Evolutionary conservation across 1,140 invertebrate genomes (phyloP).

Genomic region (Tetramorium parvispinum): DNA sequence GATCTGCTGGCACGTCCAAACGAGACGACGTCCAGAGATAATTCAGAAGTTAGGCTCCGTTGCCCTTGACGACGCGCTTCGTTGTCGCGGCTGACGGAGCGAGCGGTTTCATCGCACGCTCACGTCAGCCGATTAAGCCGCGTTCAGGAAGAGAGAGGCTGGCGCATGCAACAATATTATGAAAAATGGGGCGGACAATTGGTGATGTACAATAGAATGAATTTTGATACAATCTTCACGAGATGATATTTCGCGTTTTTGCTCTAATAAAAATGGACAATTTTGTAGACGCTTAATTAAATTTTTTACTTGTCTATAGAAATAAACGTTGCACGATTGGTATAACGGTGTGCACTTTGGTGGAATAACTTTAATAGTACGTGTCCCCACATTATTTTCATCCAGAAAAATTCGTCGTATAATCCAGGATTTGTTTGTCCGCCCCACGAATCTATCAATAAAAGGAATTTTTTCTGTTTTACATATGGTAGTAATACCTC

Average conservation of each 20-base stretch:
- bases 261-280: constrained; percentile 31
- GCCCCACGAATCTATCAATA: constrained; percentile 62
- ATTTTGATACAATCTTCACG: constrained; percentile 60
- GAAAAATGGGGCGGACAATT: constrained; percentile 39
- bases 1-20: too few relatives aligned
- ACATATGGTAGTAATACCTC: constrained; percentile 57
- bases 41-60: too few relatives aligned
- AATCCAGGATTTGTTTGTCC: constrained; percentile 9
- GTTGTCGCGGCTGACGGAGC: too few relatives aligned
- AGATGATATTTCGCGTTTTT: constrained; percentile 33
- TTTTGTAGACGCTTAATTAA: constrained; percentile 64
- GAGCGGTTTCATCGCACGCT: too few relatives aligned
- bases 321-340: constrained; percentile 72
- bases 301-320: constrained; percentile 72
- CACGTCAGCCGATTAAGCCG: too few relatives aligned
- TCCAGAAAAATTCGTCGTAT: constrained; percentile 54
- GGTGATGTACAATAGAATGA: constrained; percentile 56
- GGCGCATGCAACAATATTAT: too few relatives aligned
- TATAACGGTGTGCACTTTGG: constrained; percentile 63
- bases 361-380: constrained; percentile 65
- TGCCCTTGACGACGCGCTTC: too few relatives aligned
- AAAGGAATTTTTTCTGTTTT: constrained; percentile 42
- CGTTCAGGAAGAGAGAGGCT: too few relatives aligned
- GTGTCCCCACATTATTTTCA: constrained; percentile 5
- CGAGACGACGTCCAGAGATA: too few relatives aligned